Conservation (phyloP, 2,797 vertebrate genomes). For the Orestias chungarensis region DNA sequence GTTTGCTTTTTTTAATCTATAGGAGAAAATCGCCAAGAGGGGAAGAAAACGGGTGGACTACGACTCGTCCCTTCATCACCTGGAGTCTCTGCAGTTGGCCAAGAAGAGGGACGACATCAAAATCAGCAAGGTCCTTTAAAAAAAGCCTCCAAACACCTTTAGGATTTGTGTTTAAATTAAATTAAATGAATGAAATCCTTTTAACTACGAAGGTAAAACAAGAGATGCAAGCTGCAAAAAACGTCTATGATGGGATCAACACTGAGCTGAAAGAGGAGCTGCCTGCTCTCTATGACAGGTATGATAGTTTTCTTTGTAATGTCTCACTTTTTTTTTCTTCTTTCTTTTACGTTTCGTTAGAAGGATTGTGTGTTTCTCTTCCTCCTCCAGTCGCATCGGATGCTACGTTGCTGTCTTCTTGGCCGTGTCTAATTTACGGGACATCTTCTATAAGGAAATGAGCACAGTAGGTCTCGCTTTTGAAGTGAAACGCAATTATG, state of each 20-base stretch:
- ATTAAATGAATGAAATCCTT: background rate
- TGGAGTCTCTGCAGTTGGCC: slow-evolving; percentile 89
- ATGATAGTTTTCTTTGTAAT: background rate
- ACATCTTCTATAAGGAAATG: slow-evolving; percentile 92
- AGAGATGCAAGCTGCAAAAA: slow-evolving; percentile 85
- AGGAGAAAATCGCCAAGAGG: slow-evolving; percentile 95
- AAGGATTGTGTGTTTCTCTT: slow-evolving; percentile 6
- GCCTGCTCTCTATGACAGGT: slow-evolving; percentile 82
- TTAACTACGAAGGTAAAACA: slow-evolving; percentile 85
- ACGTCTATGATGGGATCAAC: slow-evolving; percentile 90
- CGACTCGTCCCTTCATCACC: slow-evolving; percentile 90
- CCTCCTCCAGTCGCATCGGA: slow-evolving; percentile 84
- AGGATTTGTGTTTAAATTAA: background rate
- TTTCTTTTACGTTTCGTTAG: background rate
- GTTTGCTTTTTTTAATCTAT: slow-evolving; percentile 14
- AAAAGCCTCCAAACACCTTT: background rate
- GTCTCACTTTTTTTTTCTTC: background rate
- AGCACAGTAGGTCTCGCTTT: slow-evolving; percentile 80
- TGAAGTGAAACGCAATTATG: background rate
- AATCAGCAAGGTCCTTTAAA: slow-evolving; percentile 88
- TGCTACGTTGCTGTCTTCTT: slow-evolving; percentile 93
- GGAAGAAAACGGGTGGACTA: slow-evolving; percentile 96
- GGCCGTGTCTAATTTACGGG: slow-evolving; percentile 87
- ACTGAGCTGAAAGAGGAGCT: slow-evolving; percentile 89
- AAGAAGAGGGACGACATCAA: slow-evolving; percentile 95